Conservation (phyloP, 2,888 invertebrate genomes). For the Lottia scabra region DNA sequence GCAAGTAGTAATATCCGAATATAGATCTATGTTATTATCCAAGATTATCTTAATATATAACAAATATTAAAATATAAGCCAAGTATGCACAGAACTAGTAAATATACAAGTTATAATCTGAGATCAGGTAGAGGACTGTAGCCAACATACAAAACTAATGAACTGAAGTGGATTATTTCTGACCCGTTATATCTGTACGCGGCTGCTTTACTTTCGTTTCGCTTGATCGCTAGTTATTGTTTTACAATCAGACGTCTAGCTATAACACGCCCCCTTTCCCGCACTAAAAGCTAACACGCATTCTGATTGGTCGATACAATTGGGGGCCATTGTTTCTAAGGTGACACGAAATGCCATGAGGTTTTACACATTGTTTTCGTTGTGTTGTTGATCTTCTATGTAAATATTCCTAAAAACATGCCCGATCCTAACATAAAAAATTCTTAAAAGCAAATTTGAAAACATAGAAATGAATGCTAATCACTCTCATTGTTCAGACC, state of each 20-base stretch:
- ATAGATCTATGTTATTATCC: too few relatives aligned
- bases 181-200: slow-evolving; percentile 3
- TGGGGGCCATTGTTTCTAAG: background rate
- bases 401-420: slow-evolving; percentile 6
- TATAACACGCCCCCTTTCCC: background rate
- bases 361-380: background rate
- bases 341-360: slow-evolving; percentile 1
- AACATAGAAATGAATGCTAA: background rate
- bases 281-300: background rate
- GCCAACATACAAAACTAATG: slow-evolving; percentile 6
- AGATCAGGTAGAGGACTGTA: background rate
- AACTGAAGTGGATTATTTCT: background rate
- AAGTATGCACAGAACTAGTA: background rate
- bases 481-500: background rate
- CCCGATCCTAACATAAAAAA: background rate
- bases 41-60: too few relatives aligned
- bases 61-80: background rate
- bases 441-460: background rate
- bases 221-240: slow-evolving; percentile 1
- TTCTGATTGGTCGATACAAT: background rate
- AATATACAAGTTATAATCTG: background rate
- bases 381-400: background rate
- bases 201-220: slow-evolving; percentile 3
- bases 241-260: background rate
- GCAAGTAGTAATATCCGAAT: too few relatives aligned